phyloP scores from a whole-genome alignment of 2,888 invertebrate genomes.

The Aphodius sticticus region DNA sequence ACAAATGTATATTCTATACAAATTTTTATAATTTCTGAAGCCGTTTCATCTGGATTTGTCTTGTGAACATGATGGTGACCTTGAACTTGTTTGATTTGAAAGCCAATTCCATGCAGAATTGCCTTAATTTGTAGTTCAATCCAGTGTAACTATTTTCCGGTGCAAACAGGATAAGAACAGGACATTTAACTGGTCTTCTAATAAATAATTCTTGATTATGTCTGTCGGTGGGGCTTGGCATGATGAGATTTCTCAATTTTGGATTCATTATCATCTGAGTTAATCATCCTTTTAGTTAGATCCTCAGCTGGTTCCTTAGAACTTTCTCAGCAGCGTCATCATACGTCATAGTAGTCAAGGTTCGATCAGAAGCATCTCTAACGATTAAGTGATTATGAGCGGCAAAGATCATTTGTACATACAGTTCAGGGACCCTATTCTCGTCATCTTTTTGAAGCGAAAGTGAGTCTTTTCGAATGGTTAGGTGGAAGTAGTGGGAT shows the following conservation, averaged over 20 bases:
- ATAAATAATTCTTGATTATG: constrained; percentile 27
- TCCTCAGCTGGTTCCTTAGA: constrained; percentile 25
- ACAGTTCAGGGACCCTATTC: no score
- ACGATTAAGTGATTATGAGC: constrained; percentile 22
- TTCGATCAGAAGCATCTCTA: neutral
- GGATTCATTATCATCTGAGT: constrained; percentile 23
- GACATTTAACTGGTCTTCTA: constrained; percentile 25
- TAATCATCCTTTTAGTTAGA: constrained; percentile 28
- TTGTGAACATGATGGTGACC: constrained; percentile 33
- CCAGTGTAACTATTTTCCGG: constrained; percentile 28
- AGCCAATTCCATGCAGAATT: constrained; percentile 27
- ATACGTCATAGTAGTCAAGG: constrained; percentile 15
- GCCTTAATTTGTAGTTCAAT: constrained; percentile 11
- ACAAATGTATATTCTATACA: constrained; percentile 15
- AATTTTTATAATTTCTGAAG: constrained; percentile 23
- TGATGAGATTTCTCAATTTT: constrained; percentile 26
- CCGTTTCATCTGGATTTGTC: constrained; percentile 28
- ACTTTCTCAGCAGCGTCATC: constrained; percentile 30
- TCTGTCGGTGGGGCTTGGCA: constrained; percentile 15
- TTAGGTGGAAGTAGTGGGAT: no score
- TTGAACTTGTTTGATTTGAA: constrained; percentile 30
- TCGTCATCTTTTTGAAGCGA: no score
- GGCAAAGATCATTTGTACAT: constrained; percentile 7
- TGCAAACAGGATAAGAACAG: constrained; percentile 30
- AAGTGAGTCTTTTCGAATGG: no score